Conservation (phyloP, 1,140 invertebrate species). For the Ctenoplectra terminalis region DNA sequence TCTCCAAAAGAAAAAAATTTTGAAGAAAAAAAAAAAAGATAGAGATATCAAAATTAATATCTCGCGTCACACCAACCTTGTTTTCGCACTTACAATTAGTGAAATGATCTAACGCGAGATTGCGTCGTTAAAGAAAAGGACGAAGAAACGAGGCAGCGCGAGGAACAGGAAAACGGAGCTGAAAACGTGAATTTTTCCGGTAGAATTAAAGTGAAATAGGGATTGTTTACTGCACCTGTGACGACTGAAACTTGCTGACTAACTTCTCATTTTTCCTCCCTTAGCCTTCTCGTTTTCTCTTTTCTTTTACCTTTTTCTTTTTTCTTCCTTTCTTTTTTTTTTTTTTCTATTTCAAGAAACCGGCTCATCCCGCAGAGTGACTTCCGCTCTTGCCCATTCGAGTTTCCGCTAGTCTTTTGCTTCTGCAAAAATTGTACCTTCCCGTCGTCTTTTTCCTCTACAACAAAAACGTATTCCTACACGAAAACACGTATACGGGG, state of each 20-base stretch:
- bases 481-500: too few relatives aligned
- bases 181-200: constrained; percentile 36
- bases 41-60: background rate
- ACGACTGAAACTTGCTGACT: constrained; percentile 33
- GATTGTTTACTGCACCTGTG: constrained; percentile 54
- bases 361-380: constrained; percentile 39
- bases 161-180: background rate
- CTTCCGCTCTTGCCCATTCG: constrained; percentile 45
- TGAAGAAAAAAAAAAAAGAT: too few relatives aligned
- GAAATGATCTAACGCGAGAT: background rate
- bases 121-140: background rate
- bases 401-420: constrained; percentile 28
- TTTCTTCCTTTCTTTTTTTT: background rate
- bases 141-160: background rate
- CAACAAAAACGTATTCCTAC: constrained; percentile 20
- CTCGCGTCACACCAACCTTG: too few relatives aligned
- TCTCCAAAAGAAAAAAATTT: too few relatives aligned
- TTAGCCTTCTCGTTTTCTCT: background rate
- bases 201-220: constrained; percentile 41
- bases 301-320: background rate
- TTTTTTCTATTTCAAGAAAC: constrained; percentile 34
- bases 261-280: constrained; percentile 39
- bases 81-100: too few relatives aligned
- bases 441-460: background rate
- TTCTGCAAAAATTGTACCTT: constrained; percentile 36